Percentiles rank a stretch among this genome's conserved stretches.
Evolutionary conservation across 2,888 invertebrate species (phyloP).

Genomic region (Falcaria lacertinaria): DNA sequence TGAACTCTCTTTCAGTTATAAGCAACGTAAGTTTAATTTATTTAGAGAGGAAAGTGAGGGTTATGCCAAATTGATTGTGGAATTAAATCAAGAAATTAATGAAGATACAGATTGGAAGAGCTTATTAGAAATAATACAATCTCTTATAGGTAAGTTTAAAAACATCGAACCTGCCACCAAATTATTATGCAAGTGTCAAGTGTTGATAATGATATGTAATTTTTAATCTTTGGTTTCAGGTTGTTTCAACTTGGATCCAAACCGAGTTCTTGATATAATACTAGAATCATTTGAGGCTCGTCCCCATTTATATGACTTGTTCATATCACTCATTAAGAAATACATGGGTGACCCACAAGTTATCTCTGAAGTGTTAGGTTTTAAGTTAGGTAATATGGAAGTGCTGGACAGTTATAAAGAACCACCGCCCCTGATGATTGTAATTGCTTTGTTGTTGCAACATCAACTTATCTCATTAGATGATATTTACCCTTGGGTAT

Average conservation of each 20-base stretch:
- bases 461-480: constrained; percentile 91
- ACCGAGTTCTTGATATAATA: constrained; percentile 96
- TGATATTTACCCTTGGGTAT: constrained; percentile 94
- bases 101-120: constrained; percentile 82
- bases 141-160: constrained; percentile 89
- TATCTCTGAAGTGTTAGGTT: constrained; percentile 96
- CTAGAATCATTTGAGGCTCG: constrained; percentile 97
- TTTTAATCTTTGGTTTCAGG: constrained; percentile 79
- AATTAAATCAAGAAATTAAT: constrained; percentile 91
- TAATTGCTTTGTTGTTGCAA: constrained; percentile 94
- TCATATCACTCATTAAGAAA: constrained; percentile 89
- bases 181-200: too few species aligned
- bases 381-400: constrained; percentile 89
- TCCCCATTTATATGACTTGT: constrained; percentile 87
- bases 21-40: constrained; percentile 99
- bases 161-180: too few species aligned
- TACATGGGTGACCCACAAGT: constrained; percentile 91
- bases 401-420: constrained; percentile 81
- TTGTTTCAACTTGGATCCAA: constrained; percentile 99
- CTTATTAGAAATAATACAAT: constrained; percentile 93
- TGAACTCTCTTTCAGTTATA: constrained; percentile 87
- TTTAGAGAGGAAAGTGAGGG: constrained; percentile 99
- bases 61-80: constrained; percentile 96
- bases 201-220: not conserved
- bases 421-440: constrained; percentile 91